Conservation (phyloP, 2,888 invertebrate species). For the Ellobium chinense region DNA sequence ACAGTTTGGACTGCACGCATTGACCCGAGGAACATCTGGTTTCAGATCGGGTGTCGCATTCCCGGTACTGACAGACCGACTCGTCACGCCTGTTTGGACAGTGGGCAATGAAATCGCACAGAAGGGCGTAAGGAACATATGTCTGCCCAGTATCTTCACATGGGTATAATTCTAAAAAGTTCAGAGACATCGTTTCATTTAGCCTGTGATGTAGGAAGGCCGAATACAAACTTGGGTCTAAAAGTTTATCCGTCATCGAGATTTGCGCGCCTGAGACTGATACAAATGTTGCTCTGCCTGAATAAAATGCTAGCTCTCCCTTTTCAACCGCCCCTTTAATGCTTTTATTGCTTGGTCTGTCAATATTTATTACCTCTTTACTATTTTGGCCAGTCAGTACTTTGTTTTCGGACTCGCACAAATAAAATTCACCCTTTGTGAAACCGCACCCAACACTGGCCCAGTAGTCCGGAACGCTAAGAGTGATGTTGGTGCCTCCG, state of each 20-base stretch:
- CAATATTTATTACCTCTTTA: not conserved
- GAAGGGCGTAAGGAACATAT: not conserved
- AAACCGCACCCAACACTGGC: constrained; percentile 27
- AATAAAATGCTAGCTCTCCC: not conserved
- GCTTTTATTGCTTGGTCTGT: not conserved
- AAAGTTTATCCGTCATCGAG: not conserved
- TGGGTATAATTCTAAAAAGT: not conserved
- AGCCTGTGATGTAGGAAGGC: not conserved
- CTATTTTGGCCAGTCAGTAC: not conserved
- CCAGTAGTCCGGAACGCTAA: not conserved
- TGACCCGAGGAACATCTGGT: constrained; percentile 1
- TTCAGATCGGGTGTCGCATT: not conserved
- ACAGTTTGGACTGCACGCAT: not conserved
- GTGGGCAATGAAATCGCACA: constrained; percentile 8
- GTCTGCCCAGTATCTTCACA: not conserved
- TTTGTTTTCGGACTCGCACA: constrained; percentile 24
- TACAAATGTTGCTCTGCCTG: not conserved
- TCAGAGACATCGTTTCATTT: not conserved
- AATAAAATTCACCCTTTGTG: not conserved
- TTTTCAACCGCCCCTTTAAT: not conserved
- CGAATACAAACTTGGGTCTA: too few species aligned
- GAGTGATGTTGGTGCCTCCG: not conserved
- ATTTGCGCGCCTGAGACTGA: not conserved
- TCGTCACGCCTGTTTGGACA: constrained; percentile 5
- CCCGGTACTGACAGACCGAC: not conserved